Evolutionary conservation across 2,797 vertebrate species (phyloP).

Genomic region (Coregonus sp.): DNA sequence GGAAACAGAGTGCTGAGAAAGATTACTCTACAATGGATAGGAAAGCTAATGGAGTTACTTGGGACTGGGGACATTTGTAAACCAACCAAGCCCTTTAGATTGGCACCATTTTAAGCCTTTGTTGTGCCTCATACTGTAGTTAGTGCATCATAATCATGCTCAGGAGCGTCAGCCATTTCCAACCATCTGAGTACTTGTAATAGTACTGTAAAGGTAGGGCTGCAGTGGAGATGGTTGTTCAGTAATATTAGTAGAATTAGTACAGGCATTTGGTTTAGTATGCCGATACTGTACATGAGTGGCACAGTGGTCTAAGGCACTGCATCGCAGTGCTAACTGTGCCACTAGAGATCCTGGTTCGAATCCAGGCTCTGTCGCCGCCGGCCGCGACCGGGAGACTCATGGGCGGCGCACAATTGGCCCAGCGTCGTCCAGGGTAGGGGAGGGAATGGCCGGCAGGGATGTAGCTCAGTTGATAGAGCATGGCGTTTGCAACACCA

Average conservation of each 20-base stretch:
- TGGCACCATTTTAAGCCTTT: not conserved
- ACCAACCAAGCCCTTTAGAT: not conserved
- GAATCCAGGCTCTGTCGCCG: too few species aligned
- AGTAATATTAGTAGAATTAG: not conserved
- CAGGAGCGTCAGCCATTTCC: not conserved
- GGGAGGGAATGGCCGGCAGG: too few species aligned
- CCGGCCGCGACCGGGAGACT: too few species aligned
- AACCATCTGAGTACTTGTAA: not conserved
- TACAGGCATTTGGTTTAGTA: not conserved
- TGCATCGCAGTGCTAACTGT: too few species aligned
- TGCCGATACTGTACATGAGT: too few species aligned
- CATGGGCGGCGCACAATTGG: too few species aligned
- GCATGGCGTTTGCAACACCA: too few species aligned
- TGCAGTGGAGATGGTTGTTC: not conserved
- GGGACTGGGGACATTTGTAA: not conserved
- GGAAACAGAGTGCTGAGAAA: not conserved
- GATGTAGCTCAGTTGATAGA: too few species aligned
- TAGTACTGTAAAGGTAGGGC: not conserved
- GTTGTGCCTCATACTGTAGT: not conserved
- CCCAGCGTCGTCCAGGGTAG: too few species aligned
- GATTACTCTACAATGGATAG: constrained; percentile 1
- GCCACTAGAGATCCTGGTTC: too few species aligned
- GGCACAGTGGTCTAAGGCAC: too few species aligned
- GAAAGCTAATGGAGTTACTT: not conserved
- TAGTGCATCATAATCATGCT: not conserved